Conservation (phyloP, 2,888 invertebrate genomes). For the Strigamia maritima region DNA sequence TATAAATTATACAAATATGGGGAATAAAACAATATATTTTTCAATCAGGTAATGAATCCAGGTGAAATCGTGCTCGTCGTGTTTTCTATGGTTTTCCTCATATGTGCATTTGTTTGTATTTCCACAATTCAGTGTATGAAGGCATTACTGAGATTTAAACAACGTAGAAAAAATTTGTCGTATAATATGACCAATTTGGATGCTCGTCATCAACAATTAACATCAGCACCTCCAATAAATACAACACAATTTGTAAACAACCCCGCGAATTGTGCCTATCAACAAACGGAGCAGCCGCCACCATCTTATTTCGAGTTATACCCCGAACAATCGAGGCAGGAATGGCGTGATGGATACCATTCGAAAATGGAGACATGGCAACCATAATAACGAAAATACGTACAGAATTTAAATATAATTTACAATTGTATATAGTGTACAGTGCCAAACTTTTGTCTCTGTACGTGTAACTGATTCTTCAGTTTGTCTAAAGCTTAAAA, state of each 20-base stretch:
- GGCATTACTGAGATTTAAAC: background rate
- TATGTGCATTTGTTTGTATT: background rate
- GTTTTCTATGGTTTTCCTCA: background rate
- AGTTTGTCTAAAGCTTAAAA: too few species aligned
- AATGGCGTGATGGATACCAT: background rate
- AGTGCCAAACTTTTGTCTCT: too few species aligned
- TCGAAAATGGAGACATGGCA: slow-evolving; percentile 18
- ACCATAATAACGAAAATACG: background rate
- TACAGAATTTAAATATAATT: too few species aligned
- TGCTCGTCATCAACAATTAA: background rate
- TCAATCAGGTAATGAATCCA: background rate
- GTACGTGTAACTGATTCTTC: too few species aligned
- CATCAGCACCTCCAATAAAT: background rate
- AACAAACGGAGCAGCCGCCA: background rate
- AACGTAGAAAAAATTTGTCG: background rate
- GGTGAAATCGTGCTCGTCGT: background rate
- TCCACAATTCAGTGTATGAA: background rate
- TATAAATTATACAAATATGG: background rate
- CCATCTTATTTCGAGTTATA: slow-evolving; percentile 13
- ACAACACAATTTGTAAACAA: background rate
- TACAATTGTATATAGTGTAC: too few species aligned
- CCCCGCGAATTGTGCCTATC: background rate
- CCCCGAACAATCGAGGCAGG: background rate
- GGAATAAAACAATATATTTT: background rate
- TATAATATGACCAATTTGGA: background rate